A percentile compares a stretch with the other conserved stretches of the same genome.
These are phyloP conservation scores for Parapristionchus giblindavisi DNA, from an alignment of 2,888 invertebrate genomes.

Conservation along the genomic window DNA sequence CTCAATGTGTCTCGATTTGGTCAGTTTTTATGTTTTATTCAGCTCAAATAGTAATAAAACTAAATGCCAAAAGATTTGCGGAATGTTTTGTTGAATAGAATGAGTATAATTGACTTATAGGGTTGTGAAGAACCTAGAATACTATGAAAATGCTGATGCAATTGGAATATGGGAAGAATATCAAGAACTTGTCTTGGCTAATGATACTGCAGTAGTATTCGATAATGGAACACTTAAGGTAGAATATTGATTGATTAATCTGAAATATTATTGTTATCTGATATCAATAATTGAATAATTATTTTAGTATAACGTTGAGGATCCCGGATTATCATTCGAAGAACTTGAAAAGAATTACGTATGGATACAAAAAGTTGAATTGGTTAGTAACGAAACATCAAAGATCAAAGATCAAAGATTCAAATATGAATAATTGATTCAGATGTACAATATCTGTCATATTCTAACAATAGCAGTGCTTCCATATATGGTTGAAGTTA, in stretches of 20 bases:
- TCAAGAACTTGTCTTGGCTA: background rate
- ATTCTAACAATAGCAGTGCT: conserved; percentile 3
- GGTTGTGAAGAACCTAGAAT: background rate
- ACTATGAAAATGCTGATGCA: background rate
- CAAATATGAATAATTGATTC: background rate
- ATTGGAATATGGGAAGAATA: background rate
- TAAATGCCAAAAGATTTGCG: too few species aligned
- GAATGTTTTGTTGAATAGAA: too few species aligned
- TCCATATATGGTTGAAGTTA: conserved; percentile 31
- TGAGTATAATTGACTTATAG: too few species aligned
- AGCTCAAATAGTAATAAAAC: too few species aligned
- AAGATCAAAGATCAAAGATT: conserved; percentile 28
- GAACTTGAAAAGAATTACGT: background rate
- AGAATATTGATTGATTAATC: background rate
- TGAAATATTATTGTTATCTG: background rate
- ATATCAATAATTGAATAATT: background rate
- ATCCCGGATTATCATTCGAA: background rate
- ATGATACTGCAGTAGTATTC: background rate
- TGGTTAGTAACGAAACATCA: background rate
- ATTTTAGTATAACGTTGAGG: background rate
- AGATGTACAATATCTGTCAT: conserved; percentile 30
- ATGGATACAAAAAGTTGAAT: conserved; percentile 14
- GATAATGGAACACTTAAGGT: background rate
- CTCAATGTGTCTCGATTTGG: conserved; percentile 56
- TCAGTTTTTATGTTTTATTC: too few species aligned